Conservation (phyloP, 2,113 vertebrate genomes). For the Perca flavescens region DNA sequence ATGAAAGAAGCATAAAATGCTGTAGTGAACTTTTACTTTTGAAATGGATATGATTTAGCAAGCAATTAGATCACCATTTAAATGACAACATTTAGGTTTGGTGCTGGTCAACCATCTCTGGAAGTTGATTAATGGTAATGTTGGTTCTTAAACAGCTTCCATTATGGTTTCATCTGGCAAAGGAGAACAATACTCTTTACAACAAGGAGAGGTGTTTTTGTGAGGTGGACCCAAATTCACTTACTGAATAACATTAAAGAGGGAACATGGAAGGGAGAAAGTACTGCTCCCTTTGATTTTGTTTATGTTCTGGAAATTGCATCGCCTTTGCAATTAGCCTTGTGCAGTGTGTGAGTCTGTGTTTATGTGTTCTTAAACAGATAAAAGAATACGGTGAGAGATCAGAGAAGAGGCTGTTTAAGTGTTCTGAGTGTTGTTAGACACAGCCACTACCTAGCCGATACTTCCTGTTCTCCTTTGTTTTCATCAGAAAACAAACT, state of each 20-base stretch:
- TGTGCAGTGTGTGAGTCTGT: slow-evolving; percentile 37
- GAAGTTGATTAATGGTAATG: slow-evolving; percentile 48
- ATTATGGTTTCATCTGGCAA: slow-evolving; percentile 53
- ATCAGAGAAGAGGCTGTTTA: slow-evolving; percentile 58
- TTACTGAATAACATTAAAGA: slow-evolving; percentile 72
- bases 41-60: slow-evolving; percentile 59
- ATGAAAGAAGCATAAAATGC: slow-evolving; percentile 37
- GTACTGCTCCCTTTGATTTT: slow-evolving; percentile 78
- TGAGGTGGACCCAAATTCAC: slow-evolving; percentile 63
- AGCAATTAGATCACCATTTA: slow-evolving; percentile 61
- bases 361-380: slow-evolving; percentile 56
- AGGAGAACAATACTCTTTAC: slow-evolving; percentile 52
- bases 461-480: slow-evolving; percentile 16
- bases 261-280: slow-evolving; percentile 52
- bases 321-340: slow-evolving; percentile 80
- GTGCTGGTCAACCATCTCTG: slow-evolving; percentile 22
- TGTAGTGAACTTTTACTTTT: slow-evolving; percentile 41
- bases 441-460: neutral
- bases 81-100: slow-evolving; percentile 42
- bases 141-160: slow-evolving; percentile 46
- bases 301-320: slow-evolving; percentile 80
- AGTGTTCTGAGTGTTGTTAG: slow-evolving; percentile 42
- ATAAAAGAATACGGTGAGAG: slow-evolving; percentile 67
- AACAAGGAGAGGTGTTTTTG: slow-evolving; percentile 52
- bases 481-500: slow-evolving; percentile 27